phyloP scores from a whole-genome alignment of 2,797 vertebrate genomes.

The Acrossocheilus wenchowensis region DNA sequence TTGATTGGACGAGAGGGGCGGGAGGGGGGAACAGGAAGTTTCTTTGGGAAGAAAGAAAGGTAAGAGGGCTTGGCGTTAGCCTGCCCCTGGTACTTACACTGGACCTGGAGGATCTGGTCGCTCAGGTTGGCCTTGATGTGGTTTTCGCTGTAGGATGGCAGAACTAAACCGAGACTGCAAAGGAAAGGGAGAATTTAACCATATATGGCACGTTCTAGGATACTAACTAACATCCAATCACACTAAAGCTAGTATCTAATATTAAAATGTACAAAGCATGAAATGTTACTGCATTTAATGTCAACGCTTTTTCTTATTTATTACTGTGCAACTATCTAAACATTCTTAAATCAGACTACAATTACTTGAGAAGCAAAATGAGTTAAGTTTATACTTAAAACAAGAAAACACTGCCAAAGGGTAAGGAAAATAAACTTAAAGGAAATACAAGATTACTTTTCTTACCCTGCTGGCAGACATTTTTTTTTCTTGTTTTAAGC shows the following conservation, averaged over 20 bases:
- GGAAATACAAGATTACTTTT: not conserved
- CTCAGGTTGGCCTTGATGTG: slow-evolving; percentile 98
- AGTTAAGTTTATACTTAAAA: not conserved
- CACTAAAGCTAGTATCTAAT: not conserved
- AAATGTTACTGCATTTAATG: not conserved
- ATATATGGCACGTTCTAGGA: not conserved
- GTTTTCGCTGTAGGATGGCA: slow-evolving; percentile 95
- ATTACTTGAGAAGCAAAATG: not conserved
- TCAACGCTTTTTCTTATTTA: not conserved
- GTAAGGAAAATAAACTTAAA: not conserved
- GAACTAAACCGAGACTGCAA: slow-evolving; percentile 92
- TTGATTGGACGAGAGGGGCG: slow-evolving; percentile 43
- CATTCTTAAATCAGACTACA: not conserved
- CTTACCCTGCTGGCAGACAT: not conserved
- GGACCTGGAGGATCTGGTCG: slow-evolving; percentile 99
- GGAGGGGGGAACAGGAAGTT: slow-evolving; percentile 26
- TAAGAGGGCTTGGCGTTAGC: slow-evolving; percentile 58
- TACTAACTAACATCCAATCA: not conserved
- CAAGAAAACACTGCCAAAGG: not conserved
- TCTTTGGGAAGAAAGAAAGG: slow-evolving; percentile 51
- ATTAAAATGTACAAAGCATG: not conserved
- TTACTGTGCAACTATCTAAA: not conserved
- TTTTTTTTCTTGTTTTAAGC: not conserved
- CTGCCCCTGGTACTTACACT: slow-evolving; percentile 93
- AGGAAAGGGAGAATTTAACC: slow-evolving; percentile 38